Base-by-base conservation (phyloP, 2,888 invertebrate genomes). In the Cryptus viduatorius region DNA sequence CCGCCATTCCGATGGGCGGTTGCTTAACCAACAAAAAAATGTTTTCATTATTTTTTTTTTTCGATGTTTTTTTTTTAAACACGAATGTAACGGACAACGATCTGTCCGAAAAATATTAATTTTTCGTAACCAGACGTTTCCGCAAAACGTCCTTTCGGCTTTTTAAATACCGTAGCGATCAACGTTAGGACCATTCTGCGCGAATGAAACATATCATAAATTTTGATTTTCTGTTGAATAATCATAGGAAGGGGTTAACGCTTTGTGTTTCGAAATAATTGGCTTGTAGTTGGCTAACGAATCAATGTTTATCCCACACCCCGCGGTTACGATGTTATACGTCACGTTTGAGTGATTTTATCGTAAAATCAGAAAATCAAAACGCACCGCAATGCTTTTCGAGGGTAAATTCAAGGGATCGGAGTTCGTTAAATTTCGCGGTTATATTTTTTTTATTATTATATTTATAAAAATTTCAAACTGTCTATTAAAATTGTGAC, bases 401-500 rank as follows among this genome's bases (percentile, higher is more conserved):
- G 19, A 71, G 42, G 44, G 65, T 56, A 24, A 24, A 56, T 56
- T 8, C 50, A 44, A 31, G 10, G 61, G 48, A 61, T 69, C 44
- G 29, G 56, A 19, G 24, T 37, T 77, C 56, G 31, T 31, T 65
- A 67, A 82, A 37, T 37, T 8, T 37, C 37, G 37, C 37, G 37
- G 37, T 37, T 37, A 71, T 46, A 82, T 77, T 78, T 82, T 82
- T 50, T 3, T 24, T 24, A 24, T 24, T 24, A 24, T 24, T 24
- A 1, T 24, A 24, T 24, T 24, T 24, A 1, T 24, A 24, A 24
- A 24, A 24, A 24, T 24, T 24, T 50, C 50, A 37, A 69, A 68
- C 67, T 48, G 76, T 81, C 76, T 24, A 76, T 78, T 75, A 42
- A 65, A 78, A 72, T 77, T 50, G 73, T 65, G 77, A 77, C 37